These are phyloP conservation scores for Brachyalestes nurse DNA, from an alignment of 2,797 vertebrate species.

Conservation along the genomic window DNA sequence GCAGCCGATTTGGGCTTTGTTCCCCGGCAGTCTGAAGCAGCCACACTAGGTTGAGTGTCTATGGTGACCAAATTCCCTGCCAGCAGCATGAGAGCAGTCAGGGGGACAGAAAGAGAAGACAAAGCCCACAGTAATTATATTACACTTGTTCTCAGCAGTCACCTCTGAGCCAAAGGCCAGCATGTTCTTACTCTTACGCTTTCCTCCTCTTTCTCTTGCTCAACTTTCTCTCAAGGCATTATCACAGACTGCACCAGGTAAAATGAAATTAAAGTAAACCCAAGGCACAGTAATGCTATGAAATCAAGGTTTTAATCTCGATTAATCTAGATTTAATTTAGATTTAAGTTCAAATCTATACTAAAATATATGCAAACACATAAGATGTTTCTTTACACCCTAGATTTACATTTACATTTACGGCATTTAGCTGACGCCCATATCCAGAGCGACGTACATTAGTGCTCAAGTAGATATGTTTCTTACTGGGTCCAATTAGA, in stretches of 20 bases:
- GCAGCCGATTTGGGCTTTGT: constrained; percentile 13
- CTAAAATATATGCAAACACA: too few species aligned
- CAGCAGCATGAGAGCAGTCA: constrained; percentile 37
- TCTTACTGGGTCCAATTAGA: neutral
- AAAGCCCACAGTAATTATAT: constrained; percentile 69
- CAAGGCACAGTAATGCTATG: neutral
- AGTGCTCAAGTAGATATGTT: too few species aligned
- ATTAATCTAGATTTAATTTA: too few species aligned
- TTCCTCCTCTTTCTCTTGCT: neutral
- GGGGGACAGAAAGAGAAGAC: constrained; percentile 52
- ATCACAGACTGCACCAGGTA: neutral
- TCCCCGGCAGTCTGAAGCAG: constrained; percentile 29
- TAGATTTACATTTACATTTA: too few species aligned
- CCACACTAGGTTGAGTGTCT: constrained; percentile 1
- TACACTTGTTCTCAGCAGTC: constrained; percentile 56
- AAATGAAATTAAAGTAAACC: constrained; percentile 1
- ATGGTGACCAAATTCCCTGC: constrained; percentile 26
- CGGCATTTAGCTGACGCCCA: too few species aligned
- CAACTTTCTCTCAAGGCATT: neutral
- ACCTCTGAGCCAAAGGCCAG: constrained; percentile 61
- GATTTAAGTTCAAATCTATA: too few species aligned
- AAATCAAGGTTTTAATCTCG: neutral
- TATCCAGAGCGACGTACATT: too few species aligned
- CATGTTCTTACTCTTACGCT: neutral
- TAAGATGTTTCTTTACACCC: neutral